phyloP scores from a whole-genome alignment of 2,888 invertebrate species.

The Epirrhoe alternata region DNA sequence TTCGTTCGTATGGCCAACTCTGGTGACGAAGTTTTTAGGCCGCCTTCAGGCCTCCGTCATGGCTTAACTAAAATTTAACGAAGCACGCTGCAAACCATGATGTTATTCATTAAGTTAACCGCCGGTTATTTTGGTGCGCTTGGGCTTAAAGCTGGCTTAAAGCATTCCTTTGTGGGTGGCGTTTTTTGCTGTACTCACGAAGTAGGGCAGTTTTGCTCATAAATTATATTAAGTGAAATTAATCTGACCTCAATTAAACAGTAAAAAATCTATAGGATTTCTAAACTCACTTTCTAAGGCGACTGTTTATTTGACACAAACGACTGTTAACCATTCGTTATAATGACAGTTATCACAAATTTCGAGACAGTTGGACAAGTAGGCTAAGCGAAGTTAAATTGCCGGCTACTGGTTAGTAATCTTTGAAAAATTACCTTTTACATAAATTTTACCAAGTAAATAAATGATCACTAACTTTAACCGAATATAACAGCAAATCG shows the following conservation, averaged over 20 bases:
- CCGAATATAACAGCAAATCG: not conserved
- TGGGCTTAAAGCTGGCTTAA: constrained; percentile 14
- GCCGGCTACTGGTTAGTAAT: not conserved
- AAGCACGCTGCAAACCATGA: no score
- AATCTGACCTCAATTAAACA: constrained; percentile 35
- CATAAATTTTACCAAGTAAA: not conserved
- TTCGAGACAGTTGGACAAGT: not conserved
- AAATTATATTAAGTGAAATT: constrained; percentile 45
- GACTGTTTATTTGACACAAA: constrained; percentile 5
- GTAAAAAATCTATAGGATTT: constrained; percentile 14
- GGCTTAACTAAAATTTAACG: no score
- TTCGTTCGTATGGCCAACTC: no score
- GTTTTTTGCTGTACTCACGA: constrained; percentile 45
- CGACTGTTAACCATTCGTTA: constrained; percentile 1
- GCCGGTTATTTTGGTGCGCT: constrained; percentile 8
- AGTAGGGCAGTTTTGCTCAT: constrained; percentile 43
- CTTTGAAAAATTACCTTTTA: not conserved
- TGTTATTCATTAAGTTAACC: not conserved
- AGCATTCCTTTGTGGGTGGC: constrained; percentile 46
- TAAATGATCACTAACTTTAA: not conserved
- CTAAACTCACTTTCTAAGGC: constrained; percentile 32
- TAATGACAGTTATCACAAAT: constrained; percentile 4
- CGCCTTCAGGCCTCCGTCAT: no score
- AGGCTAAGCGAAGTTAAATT: not conserved
- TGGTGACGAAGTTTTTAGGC: no score